Conservation (phyloP, 1,140 invertebrate species). For the Drosophila bocki region DNA sequence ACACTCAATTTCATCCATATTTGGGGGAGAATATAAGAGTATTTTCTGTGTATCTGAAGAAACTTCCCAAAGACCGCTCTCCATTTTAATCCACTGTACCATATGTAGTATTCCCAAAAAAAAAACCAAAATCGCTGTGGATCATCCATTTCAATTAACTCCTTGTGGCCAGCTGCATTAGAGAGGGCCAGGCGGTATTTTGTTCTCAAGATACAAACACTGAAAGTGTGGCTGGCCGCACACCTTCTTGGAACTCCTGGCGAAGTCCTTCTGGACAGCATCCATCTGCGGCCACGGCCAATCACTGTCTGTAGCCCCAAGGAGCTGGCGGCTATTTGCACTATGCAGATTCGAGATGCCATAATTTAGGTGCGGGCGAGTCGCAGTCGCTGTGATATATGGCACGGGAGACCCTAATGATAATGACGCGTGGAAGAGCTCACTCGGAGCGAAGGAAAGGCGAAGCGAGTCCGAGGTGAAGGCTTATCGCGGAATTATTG, state of each 20-base stretch:
- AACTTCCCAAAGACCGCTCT: background rate
- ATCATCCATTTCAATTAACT: slow-evolving; percentile 68
- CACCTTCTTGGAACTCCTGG: slow-evolving; percentile 67
- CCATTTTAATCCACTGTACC: slow-evolving; percentile 28
- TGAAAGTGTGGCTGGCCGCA: slow-evolving; percentile 72
- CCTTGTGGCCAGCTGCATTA: slow-evolving; percentile 61
- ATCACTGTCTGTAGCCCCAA: slow-evolving; percentile 67
- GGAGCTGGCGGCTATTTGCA: slow-evolving; percentile 79
- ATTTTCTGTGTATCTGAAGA: background rate
- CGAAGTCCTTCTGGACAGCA: slow-evolving; percentile 2
- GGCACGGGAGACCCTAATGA: slow-evolving; percentile 64
- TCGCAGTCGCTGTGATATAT: slow-evolving; percentile 73
- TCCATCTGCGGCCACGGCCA: slow-evolving; percentile 19
- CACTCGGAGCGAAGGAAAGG: background rate
- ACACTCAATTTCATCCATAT: slow-evolving; percentile 6
- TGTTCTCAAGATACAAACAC: slow-evolving; percentile 44
- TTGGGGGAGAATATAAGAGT: background rate
- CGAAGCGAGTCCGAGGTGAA: background rate
- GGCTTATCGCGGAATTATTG: slow-evolving; percentile 70
- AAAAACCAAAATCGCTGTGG: background rate
- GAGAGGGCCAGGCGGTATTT: slow-evolving; percentile 53
- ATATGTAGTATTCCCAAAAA: background rate
- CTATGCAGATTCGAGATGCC: slow-evolving; percentile 51
- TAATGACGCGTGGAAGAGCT: slow-evolving; percentile 63
- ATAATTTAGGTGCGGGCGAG: slow-evolving; percentile 78